These are phyloP conservation scores for Bettongia penicillata DNA, from an alignment of 2,113 vertebrate species.

Conservation along the genomic window DNA sequence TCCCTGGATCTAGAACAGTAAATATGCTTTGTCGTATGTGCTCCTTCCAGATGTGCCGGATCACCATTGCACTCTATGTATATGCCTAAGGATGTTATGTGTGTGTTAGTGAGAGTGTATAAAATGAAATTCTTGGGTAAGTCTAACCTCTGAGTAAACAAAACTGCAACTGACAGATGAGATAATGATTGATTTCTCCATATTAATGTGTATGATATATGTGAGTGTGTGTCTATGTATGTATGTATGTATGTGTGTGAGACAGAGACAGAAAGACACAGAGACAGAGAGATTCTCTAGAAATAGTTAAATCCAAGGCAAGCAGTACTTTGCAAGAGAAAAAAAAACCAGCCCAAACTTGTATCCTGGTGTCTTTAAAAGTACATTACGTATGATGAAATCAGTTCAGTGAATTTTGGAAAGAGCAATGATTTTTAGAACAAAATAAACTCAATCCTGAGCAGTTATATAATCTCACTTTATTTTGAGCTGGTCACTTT, in stretches of 20 bases:
- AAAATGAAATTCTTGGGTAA: background rate
- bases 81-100: background rate
- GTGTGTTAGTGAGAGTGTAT: background rate
- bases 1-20: background rate
- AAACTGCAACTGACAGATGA: background rate
- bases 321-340: background rate
- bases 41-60: background rate
- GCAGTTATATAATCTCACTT: background rate
- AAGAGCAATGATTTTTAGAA: background rate
- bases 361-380: background rate
- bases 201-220: background rate
- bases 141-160: background rate
- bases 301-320: background rate
- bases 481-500: background rate
- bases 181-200: background rate
- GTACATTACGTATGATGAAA: background rate
- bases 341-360: background rate
- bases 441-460: background rate
- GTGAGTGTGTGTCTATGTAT: no score
- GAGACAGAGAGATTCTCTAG: background rate
- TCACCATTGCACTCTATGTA: background rate
- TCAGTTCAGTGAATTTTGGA: background rate
- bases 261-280: background rate
- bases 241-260: background rate
- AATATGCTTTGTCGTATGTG: background rate